Percentiles rank a stretch among this genome's conserved stretches.
phyloP scores from a whole-genome alignment of 2,888 invertebrate genomes.

The Acholoe squamosa region DNA sequence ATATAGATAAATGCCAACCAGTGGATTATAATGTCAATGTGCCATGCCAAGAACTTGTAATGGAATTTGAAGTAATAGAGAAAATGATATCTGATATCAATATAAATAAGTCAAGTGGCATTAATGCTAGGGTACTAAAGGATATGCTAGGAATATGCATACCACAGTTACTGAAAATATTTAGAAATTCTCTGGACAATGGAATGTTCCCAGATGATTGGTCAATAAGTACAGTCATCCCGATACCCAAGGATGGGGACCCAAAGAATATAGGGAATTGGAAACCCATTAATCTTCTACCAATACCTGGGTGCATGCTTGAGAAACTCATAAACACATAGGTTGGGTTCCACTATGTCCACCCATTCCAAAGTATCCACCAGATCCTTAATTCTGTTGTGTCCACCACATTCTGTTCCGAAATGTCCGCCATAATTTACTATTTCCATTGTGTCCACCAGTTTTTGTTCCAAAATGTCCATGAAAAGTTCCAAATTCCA shows the following conservation, averaged over 20 bases:
- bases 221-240: not conserved
- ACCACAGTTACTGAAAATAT: not conserved
- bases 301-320: not conserved
- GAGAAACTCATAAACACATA: not conserved
- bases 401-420: too few species aligned
- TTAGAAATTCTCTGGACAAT: not conserved
- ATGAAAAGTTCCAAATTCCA: too few species aligned
- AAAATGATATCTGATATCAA: not conserved
- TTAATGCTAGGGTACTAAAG: not conserved
- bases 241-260: not conserved
- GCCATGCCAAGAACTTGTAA: too few species aligned
- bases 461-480: too few species aligned
- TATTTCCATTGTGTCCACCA: too few species aligned
- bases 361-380: too few species aligned
- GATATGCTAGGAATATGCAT: not conserved
- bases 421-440: too few species aligned
- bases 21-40: too few species aligned
- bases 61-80: too few species aligned
- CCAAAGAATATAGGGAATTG: not conserved
- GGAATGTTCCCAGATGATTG: not conserved
- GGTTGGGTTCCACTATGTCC: too few species aligned
- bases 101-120: not conserved
- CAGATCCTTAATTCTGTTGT: too few species aligned
- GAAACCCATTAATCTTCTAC: not conserved
- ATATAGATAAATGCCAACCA: too few species aligned